Base-by-base conservation (phyloP, 2,888 invertebrate species). In the Acanthosepion lycidas region DNA sequence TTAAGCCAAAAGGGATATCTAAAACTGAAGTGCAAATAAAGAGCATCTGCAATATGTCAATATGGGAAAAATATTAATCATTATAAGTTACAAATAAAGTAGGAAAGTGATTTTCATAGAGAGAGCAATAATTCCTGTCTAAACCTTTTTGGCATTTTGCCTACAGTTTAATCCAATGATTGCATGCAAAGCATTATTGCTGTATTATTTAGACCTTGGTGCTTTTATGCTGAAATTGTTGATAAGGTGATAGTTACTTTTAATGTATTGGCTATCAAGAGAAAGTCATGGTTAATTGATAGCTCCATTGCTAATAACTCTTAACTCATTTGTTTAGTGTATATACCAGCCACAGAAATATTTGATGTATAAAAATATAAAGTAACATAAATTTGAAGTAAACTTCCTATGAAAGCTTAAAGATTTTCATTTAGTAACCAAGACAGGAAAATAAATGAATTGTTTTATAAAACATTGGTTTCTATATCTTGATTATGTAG, bases 141-240 rank as follows among this genome's bases (percentile, higher is more conserved):
- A 78, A 78, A 78, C n/a, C n/a, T n/a, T n/a, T 33, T 78, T 78
- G 78, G 78, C n/a, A 78, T n/a, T 78, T 78, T 78, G n/a, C 78
- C 78, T 78, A 33, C 18, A 78, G 33, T n/a, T 2, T n/a, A 78
- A 78, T 78, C n/a, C 12, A n/a, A 78, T 78, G 33, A 78, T 78
- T 78, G 78, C n/a, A 78, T 15, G 15, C 18, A 15, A 78, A n/a
- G 33, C 15, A 33, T 78, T 33, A n/a, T 12, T 33, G 33, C 15
- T 78, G n/a, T 18, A 78, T 78, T 33, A n/a, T 78, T 78, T 78
- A 78, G 6, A 78, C 33, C 15, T 78, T 33, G 12, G 9, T 78
- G 3, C 12, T 78, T n/a, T n/a, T 33, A 78, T 78, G n/a, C 5
- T 78, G 78, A 78, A 78, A 33, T 15, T 78, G n/a, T 33, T 78